These are phyloP conservation scores for Bubo scandiacus DNA, from an alignment of 2,113 vertebrate species.

Conservation along the genomic window DNA sequence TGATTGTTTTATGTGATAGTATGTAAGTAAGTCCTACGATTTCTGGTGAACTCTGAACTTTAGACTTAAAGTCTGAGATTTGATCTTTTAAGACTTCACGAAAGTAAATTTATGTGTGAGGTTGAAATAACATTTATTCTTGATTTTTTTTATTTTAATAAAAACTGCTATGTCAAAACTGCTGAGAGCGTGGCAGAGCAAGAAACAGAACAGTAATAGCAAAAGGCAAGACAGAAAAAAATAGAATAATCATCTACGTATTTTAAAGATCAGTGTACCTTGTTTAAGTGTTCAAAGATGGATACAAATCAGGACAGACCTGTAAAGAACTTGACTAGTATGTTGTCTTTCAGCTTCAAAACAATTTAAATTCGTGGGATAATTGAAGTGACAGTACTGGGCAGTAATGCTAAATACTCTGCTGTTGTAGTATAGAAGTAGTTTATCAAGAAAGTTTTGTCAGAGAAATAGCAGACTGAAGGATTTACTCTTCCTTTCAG, in stretches of 20 bases:
- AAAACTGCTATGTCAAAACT: not conserved
- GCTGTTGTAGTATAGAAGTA: not conserved
- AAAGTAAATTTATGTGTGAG: not conserved
- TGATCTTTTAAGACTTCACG: not conserved
- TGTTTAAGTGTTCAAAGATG: not conserved
- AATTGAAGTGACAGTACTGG: not conserved
- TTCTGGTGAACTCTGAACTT: not conserved
- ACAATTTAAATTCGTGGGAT: not conserved
- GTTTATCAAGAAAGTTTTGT: not conserved
- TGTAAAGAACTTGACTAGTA: not conserved
- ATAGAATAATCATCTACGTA: not conserved
- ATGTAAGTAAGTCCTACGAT: not conserved
- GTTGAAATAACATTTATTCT: not conserved
- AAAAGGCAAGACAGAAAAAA: not conserved
- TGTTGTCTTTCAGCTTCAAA: not conserved
- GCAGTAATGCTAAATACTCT: not conserved
- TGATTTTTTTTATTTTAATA: not conserved
- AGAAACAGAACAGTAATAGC: not conserved
- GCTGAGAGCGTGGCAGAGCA: not conserved
- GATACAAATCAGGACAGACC: not conserved
- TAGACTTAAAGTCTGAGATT: not conserved
- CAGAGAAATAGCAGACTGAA: not conserved
- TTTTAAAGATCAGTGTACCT: not conserved
- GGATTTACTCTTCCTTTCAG: not conserved
- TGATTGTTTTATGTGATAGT: not conserved